Conservation (phyloP, 2,888 invertebrate genomes). For the Podabrus alpinus region DNA sequence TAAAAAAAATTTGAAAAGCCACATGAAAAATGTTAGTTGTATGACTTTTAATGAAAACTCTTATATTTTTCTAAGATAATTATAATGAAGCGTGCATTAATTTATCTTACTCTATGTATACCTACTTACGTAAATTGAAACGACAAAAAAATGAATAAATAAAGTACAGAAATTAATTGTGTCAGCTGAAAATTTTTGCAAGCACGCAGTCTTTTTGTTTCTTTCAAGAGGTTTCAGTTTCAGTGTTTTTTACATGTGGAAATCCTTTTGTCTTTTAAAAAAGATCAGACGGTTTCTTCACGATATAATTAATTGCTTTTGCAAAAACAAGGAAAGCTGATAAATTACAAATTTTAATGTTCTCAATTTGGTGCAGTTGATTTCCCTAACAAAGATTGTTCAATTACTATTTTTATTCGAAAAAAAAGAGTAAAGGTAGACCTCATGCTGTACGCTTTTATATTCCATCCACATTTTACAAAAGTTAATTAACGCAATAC, state of each 20-base stretch:
- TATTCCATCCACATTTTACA: constrained; percentile 19
- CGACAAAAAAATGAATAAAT: constrained; percentile 15
- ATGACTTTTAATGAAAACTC: neutral
- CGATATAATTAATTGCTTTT: constrained; percentile 41
- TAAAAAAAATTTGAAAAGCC: neutral
- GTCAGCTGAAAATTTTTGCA: constrained; percentile 12
- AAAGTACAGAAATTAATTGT: constrained; percentile 21
- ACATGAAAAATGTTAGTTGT: neutral
- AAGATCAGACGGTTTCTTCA: constrained; percentile 22
- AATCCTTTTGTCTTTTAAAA: constrained; percentile 29
- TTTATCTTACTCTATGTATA: constrained; percentile 14
- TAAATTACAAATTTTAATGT: constrained; percentile 45
- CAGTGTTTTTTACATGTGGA: constrained; percentile 14
- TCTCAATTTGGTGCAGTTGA: constrained; percentile 40
- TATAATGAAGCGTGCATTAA: constrained; percentile 10
- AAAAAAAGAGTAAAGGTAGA: constrained; percentile 5
- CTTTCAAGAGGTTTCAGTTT: constrained; percentile 1
- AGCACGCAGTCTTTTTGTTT: constrained; percentile 10
- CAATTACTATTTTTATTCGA: constrained; percentile 5
- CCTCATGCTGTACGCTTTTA: constrained; percentile 14
- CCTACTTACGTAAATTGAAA: constrained; percentile 19
- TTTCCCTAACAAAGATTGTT: constrained; percentile 36
- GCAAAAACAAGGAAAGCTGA: constrained; percentile 43
- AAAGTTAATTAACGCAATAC: constrained; percentile 28
- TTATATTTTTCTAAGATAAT: neutral